Evolutionary conservation across 2,888 invertebrate species (phyloP), one percentile per base, ranked within the genome.

Genomic region (Callyntrura sp.): DNA sequence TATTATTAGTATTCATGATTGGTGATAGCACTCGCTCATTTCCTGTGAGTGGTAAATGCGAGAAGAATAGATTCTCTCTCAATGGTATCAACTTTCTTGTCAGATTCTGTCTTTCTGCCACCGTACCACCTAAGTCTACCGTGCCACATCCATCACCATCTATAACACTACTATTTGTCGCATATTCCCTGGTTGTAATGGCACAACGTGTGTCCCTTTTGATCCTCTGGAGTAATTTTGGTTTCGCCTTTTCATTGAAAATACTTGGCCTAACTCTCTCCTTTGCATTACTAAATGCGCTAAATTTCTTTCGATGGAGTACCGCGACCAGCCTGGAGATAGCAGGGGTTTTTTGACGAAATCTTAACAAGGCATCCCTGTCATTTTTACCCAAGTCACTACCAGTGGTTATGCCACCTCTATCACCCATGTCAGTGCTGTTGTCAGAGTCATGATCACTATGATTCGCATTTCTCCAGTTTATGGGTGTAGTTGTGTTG

Each of bases 1-100:
- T 65, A 23, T 51, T 78, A 35, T 83, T 83, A 48, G 68, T 65
- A 51, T 68, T 83, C 65, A 83, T 68, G 68, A n/a, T 20, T 65
- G 83, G 17, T 17, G 57, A 55, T 57, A 28, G 35, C 17, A 6
- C 43, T 35, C 6, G 17, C 43, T 60, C 60, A 57, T 78, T 14
- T 23, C 14, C 1, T 25, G 51, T 48, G 4, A 48, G 17, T 6
- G 28, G n/a, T 8, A 48, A 48, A 76, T 14, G 14, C 25, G 20
- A 28, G 20, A 20, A 35, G 5, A 76, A 12, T 4, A 17, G 57
- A 79, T 60, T 79, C 60, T 17, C 79, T 57, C 60, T 79, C 79
- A 79, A 17, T 12, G 60, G 35, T 43, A 79, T 79, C 79, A 57
- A 60, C 79, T 79, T 79, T 60, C 60, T 60, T 28, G 79, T 43